Percentiles rank a stretch among this genome's conserved stretches.
These are phyloP conservation scores for Microctonus aethiopoides DNA, from an alignment of 2,888 invertebrate genomes.

Conservation along the genomic window DNA sequence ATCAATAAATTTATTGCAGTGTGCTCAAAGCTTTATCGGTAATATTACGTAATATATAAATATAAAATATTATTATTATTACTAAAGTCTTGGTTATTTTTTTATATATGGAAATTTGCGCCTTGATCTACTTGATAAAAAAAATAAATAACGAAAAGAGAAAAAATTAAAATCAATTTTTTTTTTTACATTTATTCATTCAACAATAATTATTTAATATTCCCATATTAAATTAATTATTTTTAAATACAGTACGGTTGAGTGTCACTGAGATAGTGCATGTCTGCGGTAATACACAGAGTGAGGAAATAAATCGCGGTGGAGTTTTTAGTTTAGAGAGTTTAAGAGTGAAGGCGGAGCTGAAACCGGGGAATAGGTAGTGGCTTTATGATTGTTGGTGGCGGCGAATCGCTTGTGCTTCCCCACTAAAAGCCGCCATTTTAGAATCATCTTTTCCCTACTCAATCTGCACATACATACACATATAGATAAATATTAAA, in stretches of 20 bases:
- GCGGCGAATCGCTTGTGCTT: conserved; percentile 26
- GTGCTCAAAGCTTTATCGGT: neutral
- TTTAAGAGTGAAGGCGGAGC: conserved; percentile 59
- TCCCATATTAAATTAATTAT: too few species aligned
- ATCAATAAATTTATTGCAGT: neutral
- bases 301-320: neutral
- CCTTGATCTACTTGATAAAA: neutral
- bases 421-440: conserved; percentile 25
- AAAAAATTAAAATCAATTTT: neutral
- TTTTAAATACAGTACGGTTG: neutral
- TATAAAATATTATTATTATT: neutral
- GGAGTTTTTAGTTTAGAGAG: conserved; percentile 20
- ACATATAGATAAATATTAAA: too few species aligned
- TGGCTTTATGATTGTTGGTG: conserved; percentile 22
- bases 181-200: too few species aligned
- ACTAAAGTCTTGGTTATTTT: too few species aligned
- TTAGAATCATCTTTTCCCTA: conserved; percentile 20
- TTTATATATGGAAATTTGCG: neutral
- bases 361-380: conserved; percentile 37
- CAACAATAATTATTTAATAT: too few species aligned
- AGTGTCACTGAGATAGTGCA: neutral
- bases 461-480: neutral
- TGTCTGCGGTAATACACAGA: neutral
- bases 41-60: neutral
- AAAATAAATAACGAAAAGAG: neutral